These are phyloP conservation scores for Mesocricetus auratus DNA, from an alignment of 2,113 vertebrate species.

Conservation along the genomic window DNA sequence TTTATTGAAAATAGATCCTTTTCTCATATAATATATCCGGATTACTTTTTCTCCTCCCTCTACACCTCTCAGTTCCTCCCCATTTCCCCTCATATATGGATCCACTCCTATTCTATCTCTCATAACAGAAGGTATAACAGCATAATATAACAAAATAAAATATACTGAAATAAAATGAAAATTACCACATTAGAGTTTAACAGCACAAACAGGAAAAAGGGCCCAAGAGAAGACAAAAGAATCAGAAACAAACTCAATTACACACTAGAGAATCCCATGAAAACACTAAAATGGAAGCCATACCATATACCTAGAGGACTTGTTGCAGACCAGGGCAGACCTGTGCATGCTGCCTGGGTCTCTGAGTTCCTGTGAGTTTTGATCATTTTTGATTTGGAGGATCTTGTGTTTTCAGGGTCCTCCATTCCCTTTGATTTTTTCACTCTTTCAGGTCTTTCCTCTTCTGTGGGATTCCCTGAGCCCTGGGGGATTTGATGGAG, in stretches of 20 bases:
- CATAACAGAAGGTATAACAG: background rate
- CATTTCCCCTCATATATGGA: background rate
- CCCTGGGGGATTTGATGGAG: background rate
- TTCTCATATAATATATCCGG: background rate
- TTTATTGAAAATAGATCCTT: background rate
- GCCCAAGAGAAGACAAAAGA: background rate
- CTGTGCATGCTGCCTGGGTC: background rate
- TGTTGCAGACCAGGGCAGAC: background rate
- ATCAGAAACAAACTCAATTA: background rate
- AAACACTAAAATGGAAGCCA: background rate
- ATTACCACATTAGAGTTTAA: background rate
- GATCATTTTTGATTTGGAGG: background rate
- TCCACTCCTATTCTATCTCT: background rate
- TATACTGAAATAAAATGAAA: background rate
- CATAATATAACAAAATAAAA: background rate
- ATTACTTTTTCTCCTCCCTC: background rate
- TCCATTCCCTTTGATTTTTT: background rate
- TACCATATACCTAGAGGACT: background rate
- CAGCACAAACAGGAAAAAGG: background rate
- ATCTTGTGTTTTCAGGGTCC: background rate
- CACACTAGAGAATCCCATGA: background rate
- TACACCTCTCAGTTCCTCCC: background rate
- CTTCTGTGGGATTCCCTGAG: background rate
- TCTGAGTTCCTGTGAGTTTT: background rate
- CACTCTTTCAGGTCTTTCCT: background rate